phyloP scores from a whole-genome alignment of 2,888 invertebrate species.

The Agonopterix heracliana region DNA sequence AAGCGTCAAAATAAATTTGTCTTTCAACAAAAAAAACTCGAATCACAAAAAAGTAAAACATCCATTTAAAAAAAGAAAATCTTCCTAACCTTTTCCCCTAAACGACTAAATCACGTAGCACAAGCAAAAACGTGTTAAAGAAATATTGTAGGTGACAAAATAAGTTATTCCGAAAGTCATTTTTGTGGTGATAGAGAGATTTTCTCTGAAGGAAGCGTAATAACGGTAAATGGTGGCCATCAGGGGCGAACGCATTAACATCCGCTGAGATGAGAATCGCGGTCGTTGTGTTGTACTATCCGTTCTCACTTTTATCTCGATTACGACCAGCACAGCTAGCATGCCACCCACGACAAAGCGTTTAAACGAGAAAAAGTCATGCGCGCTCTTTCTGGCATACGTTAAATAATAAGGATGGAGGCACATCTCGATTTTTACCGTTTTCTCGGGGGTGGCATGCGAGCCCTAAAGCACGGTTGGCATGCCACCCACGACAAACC shows the following conservation, averaged over 20 bases:
- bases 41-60: too few species aligned
- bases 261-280: constrained; percentile 42
- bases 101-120: constrained; percentile 5
- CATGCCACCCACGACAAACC: too few species aligned
- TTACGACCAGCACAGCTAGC: too few species aligned
- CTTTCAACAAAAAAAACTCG: too few species aligned
- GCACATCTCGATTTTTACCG: too few species aligned
- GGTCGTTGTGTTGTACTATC: constrained; percentile 23
- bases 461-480: too few species aligned
- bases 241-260: constrained; percentile 49
- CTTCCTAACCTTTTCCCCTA: not conserved
- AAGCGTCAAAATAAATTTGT: too few species aligned
- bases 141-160: constrained; percentile 44
- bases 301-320: constrained; percentile 10
- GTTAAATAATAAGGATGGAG: too few species aligned
- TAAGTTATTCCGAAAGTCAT: constrained; percentile 57
- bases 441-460: too few species aligned
- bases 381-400: too few species aligned
- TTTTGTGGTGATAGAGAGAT: constrained; percentile 54
- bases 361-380: too few species aligned
- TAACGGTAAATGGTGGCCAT: constrained; percentile 59
- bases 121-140: constrained; percentile 28
- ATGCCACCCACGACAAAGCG: too few species aligned
- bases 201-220: constrained; percentile 45
- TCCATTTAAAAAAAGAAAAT: not conserved